phyloP scores from a whole-genome alignment of 2,113 vertebrate species.

The Mormyrus lacerda region DNA sequence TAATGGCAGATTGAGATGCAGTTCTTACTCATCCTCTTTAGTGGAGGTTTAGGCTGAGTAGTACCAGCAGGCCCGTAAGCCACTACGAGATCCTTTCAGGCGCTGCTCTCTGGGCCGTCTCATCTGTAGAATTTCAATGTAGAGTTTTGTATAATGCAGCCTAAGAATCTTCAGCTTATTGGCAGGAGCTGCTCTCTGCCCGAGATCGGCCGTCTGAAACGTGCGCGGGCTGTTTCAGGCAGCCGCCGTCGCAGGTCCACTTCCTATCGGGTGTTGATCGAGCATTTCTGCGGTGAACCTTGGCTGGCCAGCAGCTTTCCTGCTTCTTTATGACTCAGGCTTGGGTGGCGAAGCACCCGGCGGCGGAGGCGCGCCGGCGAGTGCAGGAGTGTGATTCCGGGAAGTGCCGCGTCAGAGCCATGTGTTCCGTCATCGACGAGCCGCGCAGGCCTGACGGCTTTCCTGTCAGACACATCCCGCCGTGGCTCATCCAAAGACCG shows the following conservation, averaged over 20 bases:
- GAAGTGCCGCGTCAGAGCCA: background rate
- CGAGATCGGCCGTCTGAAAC: background rate
- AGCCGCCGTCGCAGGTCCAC: background rate
- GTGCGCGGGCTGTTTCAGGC: background rate
- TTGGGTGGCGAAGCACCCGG: background rate
- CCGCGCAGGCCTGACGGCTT: background rate
- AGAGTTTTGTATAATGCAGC: background rate
- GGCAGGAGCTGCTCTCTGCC: background rate
- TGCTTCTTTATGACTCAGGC: background rate
- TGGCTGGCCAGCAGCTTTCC: background rate
- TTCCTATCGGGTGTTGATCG: background rate
- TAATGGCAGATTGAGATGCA: background rate
- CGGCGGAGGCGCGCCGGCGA: background rate
- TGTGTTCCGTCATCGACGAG: background rate
- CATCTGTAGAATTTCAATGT: background rate
- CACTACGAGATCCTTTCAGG: background rate
- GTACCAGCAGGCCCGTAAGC: background rate
- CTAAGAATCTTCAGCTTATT: background rate
- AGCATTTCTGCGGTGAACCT: background rate
- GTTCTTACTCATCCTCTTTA: background rate
- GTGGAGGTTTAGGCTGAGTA: background rate
- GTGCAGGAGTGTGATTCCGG: slow-evolving; percentile 5
- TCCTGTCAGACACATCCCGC: background rate
- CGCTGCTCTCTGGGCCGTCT: background rate
- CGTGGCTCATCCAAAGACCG: background rate